These are phyloP conservation scores for Ibycter americanus DNA, from an alignment of 2,797 vertebrate genomes.

Conservation along the genomic window DNA sequence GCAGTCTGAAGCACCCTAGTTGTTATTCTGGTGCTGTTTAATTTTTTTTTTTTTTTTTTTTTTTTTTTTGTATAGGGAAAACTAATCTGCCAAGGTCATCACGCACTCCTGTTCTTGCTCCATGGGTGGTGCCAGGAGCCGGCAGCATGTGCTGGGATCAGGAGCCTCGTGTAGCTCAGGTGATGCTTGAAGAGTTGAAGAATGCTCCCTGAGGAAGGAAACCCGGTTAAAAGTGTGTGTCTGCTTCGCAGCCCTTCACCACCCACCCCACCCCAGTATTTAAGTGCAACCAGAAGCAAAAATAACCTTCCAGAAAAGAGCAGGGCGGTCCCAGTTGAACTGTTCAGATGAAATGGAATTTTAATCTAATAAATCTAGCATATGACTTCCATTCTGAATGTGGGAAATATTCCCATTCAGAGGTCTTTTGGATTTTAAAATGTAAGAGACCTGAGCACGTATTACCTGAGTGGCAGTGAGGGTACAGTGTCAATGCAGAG, in stretches of 20 bases:
- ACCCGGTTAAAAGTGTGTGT: neutral
- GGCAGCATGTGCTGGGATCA: neutral
- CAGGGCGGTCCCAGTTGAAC: neutral
- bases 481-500: neutral
- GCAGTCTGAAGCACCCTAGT: neutral
- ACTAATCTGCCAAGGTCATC: fast-evolving
- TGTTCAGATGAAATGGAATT: neutral
- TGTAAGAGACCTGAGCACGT: neutral
- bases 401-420: neutral
- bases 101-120: neutral
- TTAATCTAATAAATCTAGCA: neutral
- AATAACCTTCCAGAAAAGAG: neutral
- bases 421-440: neutral
- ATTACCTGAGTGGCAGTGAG: neutral
- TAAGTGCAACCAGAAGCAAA: neutral
- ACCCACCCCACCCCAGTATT: neutral
- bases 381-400: neutral
- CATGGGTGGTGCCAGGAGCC: neutral
- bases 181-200: neutral
- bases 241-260: neutral
- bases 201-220: neutral
- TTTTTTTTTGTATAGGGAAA: neutral
- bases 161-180: neutral
- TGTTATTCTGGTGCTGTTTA: neutral
- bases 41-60: neutral